Conservation (phyloP, 2,888 invertebrate genomes). For the Drosophila fulvimacula region DNA sequence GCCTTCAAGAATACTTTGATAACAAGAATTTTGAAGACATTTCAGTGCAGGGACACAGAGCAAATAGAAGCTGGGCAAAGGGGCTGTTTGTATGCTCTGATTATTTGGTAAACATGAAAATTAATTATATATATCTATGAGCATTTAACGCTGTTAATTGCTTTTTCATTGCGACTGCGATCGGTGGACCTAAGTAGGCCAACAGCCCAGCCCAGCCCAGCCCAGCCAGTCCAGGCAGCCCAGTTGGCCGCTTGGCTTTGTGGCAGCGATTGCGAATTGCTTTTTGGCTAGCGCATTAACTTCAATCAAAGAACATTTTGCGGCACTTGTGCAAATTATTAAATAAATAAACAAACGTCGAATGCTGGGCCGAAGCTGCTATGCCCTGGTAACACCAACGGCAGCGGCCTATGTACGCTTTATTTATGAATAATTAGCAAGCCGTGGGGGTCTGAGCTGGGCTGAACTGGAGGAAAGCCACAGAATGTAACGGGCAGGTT, state of each 20-base stretch:
- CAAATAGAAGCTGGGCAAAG: not conserved
- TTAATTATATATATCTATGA: constrained; percentile 21
- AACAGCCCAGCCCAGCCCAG: constrained; percentile 19
- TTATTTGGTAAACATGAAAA: constrained; percentile 13
- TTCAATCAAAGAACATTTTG: constrained; percentile 79
- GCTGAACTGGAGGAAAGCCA: constrained; percentile 48
- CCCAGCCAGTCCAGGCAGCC: too few relatives aligned
- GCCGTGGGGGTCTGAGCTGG: constrained; percentile 42
- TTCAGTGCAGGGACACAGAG: not conserved
- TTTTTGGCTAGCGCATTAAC: constrained; percentile 62
- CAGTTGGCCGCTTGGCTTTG: constrained; percentile 18
- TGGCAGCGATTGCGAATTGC: constrained; percentile 30
- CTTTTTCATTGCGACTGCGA: constrained; percentile 47
- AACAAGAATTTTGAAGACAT: not conserved
- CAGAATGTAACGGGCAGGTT: constrained; percentile 59
- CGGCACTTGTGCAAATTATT: constrained; percentile 78
- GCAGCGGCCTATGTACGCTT: constrained; percentile 56
- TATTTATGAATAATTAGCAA: constrained; percentile 82
- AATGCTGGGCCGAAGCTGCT: constrained; percentile 32
- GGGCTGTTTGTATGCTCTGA: constrained; percentile 7
- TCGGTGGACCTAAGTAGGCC: constrained; percentile 37
- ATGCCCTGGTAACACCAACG: not conserved
- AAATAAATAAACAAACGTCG: constrained; percentile 73
- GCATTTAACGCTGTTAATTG: constrained; percentile 42
- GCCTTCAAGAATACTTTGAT: not conserved